phyloP scores from a whole-genome alignment of 2,797 vertebrate species.

The Leptoclinus maculatus region DNA sequence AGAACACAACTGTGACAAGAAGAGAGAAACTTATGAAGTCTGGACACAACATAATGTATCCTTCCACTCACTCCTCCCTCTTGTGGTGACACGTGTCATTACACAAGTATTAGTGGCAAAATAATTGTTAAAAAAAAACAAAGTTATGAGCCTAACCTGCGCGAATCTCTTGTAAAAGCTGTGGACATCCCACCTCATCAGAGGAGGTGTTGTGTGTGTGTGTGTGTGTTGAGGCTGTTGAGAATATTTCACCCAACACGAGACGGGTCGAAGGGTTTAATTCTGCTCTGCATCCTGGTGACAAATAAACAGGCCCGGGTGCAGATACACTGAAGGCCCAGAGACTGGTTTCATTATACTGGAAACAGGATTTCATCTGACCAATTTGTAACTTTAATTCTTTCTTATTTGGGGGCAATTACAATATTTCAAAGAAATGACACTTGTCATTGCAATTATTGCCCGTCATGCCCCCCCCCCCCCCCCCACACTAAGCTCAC shows the following conservation, averaged over 20 bases:
- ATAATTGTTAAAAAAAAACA: conserved; percentile 1
- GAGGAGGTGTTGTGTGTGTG: background rate
- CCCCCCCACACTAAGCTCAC: background rate
- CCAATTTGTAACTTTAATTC: background rate
- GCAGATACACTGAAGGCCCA: conserved; percentile 1
- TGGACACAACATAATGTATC: background rate
- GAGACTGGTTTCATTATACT: background rate
- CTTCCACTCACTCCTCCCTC: conserved; percentile 56
- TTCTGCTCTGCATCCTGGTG: background rate
- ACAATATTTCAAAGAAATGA: background rate
- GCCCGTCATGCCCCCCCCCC: background rate
- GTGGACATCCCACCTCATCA: background rate
- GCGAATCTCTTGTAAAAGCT: background rate
- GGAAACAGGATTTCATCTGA: background rate
- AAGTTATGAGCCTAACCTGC: background rate
- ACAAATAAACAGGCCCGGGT: background rate
- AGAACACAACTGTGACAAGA: conserved; percentile 11
- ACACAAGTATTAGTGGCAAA: conserved; percentile 19
- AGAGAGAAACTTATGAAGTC: background rate
- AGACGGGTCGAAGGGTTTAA: background rate
- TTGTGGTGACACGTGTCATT: conserved; percentile 65
- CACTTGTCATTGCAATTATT: conserved; percentile 23
- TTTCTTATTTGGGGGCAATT: background rate
- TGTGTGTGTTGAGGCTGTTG: background rate
- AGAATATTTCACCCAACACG: background rate